Conservation (phyloP, 2,888 invertebrate genomes). For the Teleiodes luculella region DNA sequence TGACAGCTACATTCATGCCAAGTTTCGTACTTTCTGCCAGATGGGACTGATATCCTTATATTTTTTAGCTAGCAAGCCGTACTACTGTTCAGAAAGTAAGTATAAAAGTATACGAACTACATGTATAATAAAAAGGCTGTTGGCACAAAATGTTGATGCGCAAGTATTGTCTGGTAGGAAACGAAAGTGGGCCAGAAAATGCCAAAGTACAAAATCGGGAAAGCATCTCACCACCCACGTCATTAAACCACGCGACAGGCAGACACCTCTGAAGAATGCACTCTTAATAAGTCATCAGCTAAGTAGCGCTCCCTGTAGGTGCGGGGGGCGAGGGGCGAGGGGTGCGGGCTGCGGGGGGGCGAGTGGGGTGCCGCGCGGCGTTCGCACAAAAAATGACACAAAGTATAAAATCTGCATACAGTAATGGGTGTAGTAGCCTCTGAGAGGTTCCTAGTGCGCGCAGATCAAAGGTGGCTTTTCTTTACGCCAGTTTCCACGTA, state of each 20-base stretch:
- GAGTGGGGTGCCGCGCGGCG: constrained; percentile 36
- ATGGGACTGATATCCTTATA: too few relatives aligned
- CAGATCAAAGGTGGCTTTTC: constrained; percentile 62
- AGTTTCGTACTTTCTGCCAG: too few relatives aligned
- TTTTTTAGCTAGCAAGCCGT: too few relatives aligned
- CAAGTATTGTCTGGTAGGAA: constrained; percentile 41
- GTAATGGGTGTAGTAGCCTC: constrained; percentile 68
- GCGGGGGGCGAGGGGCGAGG: constrained; percentile 31
- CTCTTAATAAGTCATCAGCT: constrained; percentile 79
- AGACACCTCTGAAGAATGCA: constrained; percentile 78
- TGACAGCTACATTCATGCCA: too few relatives aligned
- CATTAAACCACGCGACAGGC: constrained; percentile 71
- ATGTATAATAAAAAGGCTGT: not conserved
- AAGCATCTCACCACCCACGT: constrained; percentile 58
- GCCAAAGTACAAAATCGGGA: constrained; percentile 56
- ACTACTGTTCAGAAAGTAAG: too few relatives aligned
- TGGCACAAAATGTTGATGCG: not conserved
- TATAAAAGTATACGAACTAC: too few relatives aligned
- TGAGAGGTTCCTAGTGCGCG: constrained; percentile 56
- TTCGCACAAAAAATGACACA: constrained; percentile 72
- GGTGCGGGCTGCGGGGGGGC: constrained; percentile 28
- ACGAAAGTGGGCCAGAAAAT: constrained; percentile 60
- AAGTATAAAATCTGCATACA: constrained; percentile 76
- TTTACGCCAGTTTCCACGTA: constrained; percentile 28
- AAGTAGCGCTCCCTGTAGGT: constrained; percentile 57